Base-by-base conservation (phyloP, 2,888 invertebrate genomes). In the Drosophila austrosaltans region DNA sequence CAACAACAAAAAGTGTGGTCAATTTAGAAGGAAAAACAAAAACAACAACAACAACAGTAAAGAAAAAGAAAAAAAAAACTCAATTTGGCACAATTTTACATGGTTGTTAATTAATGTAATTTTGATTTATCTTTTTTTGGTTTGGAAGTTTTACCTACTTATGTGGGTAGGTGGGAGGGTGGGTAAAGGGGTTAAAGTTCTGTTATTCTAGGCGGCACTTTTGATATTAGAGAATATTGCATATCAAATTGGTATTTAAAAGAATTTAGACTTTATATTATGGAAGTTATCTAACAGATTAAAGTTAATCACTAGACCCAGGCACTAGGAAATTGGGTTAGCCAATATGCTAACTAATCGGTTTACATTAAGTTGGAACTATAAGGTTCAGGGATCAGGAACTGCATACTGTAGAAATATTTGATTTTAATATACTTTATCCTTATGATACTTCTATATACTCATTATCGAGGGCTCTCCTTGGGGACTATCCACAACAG, bases 31-130 rank as follows among this genome's bases (percentile, higher is more conserved):
- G 30, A 30, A 30, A 30, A 6, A 30, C 3, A 32, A 32, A 32
- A 76, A 75, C 67, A 32, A 32, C 3, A 32, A 32, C 3, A 32
- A 32, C 3, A 32, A 32, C 6, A 32, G 32, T 32, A 10, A 48
- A 2, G 2, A 48, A 10, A 8, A 22, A 44, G 8, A 48, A 48
- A 30, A 30, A 30, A 57, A 44, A 8, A 36, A 40, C 22, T 59
- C 69, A 77, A 79, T 77, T 81, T 72, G 63, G 63, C 63, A 63
- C 77, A 78, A 78, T 78, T 77, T 78, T 70, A 82, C 72, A 48
- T 48, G 81, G 77, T 71, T 76, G 76, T 72, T 84, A 84, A 83
- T 87, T 75, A 78, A 72, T 61, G 66, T 69, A 66, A 74, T 71
- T 65, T 42, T 57, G 66, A 60, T 69, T 66, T 74, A 67, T 67